Conservation (phyloP, 2,113 vertebrate species). For the Microcebus griseorufus region DNA sequence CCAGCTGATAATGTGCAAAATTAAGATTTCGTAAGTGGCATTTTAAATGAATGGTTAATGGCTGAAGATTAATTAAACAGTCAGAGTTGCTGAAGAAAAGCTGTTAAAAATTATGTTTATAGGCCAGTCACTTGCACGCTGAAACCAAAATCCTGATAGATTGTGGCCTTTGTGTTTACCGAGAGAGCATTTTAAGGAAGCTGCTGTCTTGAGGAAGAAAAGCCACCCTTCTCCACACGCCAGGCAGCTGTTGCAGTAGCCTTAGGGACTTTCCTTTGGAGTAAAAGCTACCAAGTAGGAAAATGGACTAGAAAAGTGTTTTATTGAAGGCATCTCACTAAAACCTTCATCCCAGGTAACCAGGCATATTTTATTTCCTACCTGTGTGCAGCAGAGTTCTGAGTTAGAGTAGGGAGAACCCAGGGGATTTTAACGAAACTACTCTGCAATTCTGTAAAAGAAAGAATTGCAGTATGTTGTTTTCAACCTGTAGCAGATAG, state of each 20-base stretch:
- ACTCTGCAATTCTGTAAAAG: not conserved
- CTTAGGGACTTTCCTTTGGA: slow-evolving; percentile 46
- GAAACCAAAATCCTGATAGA: slow-evolving; percentile 75
- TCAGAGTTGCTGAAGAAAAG: slow-evolving; percentile 86
- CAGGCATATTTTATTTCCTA: slow-evolving; percentile 49
- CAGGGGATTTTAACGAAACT: not conserved
- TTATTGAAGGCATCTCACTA: slow-evolving; percentile 51
- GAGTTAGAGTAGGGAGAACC: slow-evolving; percentile 1
- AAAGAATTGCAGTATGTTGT: not conserved
- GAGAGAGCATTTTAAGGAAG: slow-evolving; percentile 49
- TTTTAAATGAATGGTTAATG: slow-evolving; percentile 89
- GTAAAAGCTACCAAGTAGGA: slow-evolving; percentile 61
- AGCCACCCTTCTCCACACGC: not conserved
- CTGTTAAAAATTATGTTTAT: slow-evolving; percentile 85
- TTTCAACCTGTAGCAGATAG: not conserved
- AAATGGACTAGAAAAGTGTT: slow-evolving; percentile 46
- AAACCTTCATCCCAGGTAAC: slow-evolving; percentile 23
- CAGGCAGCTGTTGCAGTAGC: not conserved
- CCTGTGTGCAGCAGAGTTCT: not conserved
- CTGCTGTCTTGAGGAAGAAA: slow-evolving; percentile 4
- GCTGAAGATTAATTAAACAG: slow-evolving; percentile 89
- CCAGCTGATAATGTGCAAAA: slow-evolving; percentile 88
- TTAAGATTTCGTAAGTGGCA: slow-evolving; percentile 86
- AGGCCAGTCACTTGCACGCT: slow-evolving; percentile 76
- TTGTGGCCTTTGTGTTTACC: slow-evolving; percentile 74